Base-by-base conservation (phyloP, 35 echinoderm and acorn worm species). In the Eucidaris tribuloides region DNA sequence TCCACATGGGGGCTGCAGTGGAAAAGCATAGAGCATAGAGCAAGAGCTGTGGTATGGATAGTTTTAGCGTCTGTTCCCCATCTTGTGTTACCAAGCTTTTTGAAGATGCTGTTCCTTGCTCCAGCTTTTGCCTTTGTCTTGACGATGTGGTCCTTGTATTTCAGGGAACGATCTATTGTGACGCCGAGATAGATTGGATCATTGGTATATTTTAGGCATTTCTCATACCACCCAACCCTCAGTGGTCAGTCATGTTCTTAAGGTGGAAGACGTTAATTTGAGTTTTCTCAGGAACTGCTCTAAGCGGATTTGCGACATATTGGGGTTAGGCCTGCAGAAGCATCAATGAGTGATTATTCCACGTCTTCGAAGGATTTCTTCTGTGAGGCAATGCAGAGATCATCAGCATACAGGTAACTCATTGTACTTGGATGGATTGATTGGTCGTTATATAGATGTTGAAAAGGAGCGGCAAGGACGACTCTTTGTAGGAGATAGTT, bases 371-470 rank as follows among this genome's bases (percentile, higher is more conserved):
- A 64, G 2, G 15, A 2, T 2, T 42, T 44, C 24, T 14, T 31
- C 45, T 83, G 1, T 20, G 65, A 4, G 7, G 66, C 34, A 9
- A 72, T 72, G n/a, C n/a, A n/a, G 2, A 83, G 58, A 14, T 83
- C 58, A 65, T 83, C 81, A 5, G 81, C 81, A 43, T 83, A 83
- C 2, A 83, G 11, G 36, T 65, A 83, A 29, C 58, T 17, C 20
- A 56, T 42, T 25, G 58, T 65, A 24, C 30, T 34, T 6, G 5
- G 36, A 42, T 44, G 22, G 2, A 13, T 68, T 4, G 60, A 40
- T 23, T 83, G 81, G 58, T 83, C 81, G 30, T 83, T 83, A 42
- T 65, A 40, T 71, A 71, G 19, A 71, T 71, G 29, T 71, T 71
- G 29, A 71, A 71, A 11, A 71, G n/a, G n/a, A n/a, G n/a, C n/a